These are phyloP conservation scores for Melanostoma mellinum DNA, from an alignment of 2,888 invertebrate genomes.

Conservation along the genomic window DNA sequence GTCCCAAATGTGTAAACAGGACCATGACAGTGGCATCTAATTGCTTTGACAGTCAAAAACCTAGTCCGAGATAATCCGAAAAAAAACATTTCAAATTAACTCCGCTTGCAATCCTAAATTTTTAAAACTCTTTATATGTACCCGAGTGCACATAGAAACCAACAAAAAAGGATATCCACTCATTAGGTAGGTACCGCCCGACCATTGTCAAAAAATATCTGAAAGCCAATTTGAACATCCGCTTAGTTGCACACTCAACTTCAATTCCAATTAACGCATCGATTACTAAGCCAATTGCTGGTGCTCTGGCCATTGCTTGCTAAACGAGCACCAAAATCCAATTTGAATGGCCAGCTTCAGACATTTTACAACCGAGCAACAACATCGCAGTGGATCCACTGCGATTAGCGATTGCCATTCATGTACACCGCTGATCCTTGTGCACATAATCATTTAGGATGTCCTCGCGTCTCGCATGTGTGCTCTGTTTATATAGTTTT, in stretches of 20 bases:
- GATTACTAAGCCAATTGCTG: constrained; percentile 67
- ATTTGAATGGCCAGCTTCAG: constrained; percentile 39
- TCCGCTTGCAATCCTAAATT: constrained; percentile 57
- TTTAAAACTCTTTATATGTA: constrained; percentile 29
- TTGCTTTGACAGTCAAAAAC: constrained; percentile 26
- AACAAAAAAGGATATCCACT: background rate
- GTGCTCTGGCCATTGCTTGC: constrained; percentile 25
- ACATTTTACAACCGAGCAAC: constrained; percentile 31
- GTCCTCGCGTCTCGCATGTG: background rate
- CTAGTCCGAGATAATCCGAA: constrained; percentile 53
- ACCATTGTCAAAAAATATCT: constrained; percentile 19
- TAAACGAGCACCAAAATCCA: constrained; percentile 53
- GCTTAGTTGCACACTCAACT: constrained; percentile 48
- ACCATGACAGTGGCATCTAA: constrained; percentile 21
- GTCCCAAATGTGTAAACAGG: constrained; percentile 35
- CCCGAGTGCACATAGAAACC: background rate
- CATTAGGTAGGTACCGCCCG: background rate
- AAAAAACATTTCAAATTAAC: constrained; percentile 49
- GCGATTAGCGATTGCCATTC: constrained; percentile 62
- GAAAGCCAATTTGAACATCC: constrained; percentile 48
- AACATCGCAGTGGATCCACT: constrained; percentile 30
- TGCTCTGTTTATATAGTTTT: constrained; percentile 29
- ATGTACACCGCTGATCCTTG: constrained; percentile 55
- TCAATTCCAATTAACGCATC: constrained; percentile 71
- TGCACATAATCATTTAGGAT: constrained; percentile 57